Base-by-base conservation (phyloP, 2,797 vertebrate genomes). In the Odontamblyopus lacepedii region DNA sequence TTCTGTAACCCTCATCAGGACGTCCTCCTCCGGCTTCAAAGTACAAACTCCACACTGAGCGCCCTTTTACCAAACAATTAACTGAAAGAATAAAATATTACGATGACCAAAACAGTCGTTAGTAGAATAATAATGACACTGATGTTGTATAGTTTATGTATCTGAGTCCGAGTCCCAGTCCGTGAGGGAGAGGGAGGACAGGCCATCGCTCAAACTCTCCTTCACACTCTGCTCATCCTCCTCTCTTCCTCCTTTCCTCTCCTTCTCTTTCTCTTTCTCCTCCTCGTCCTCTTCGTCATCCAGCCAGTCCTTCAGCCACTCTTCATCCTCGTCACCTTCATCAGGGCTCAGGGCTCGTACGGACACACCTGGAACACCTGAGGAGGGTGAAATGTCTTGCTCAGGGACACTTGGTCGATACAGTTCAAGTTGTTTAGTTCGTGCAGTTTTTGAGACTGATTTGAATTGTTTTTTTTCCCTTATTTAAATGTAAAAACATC, bases 151-250 rank as follows among this genome's bases (percentile, higher is more conserved):
- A 5, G 3, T 44, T 66, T 48, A 65, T 29, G 44, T 29, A 5
- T 66, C 64, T 0, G 64, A 63, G 57, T 81, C 48, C 23, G 69
- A n/a, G 55, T 79, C 71, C 0, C 69, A 69, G 1, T 76, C 70
- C 30, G 18, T 69, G 1, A 85, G 0, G 55, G 79, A 91, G 19
- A 86, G 71, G 0, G 70, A 83, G 38, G 77, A 87, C 35, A 87
- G 23, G 41, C 61, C 71, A 35, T 78, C 80, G 26, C 77, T 81
- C 66, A 89, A 70, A 32, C 70, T 78, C 27, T 86, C 79, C 0
- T 78, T 70, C 15, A 59, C 67, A 13, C 1, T 51, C 3, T 16
- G 16, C 11, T 50, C 30, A 5, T 62, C 80, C 73, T 71, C 12
- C 76, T 75, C 73, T 71, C 11, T 76, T 75, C 74, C 5, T 69